Base-by-base conservation (phyloP, 2,888 invertebrate species). In the Parnassius apollo region DNA sequence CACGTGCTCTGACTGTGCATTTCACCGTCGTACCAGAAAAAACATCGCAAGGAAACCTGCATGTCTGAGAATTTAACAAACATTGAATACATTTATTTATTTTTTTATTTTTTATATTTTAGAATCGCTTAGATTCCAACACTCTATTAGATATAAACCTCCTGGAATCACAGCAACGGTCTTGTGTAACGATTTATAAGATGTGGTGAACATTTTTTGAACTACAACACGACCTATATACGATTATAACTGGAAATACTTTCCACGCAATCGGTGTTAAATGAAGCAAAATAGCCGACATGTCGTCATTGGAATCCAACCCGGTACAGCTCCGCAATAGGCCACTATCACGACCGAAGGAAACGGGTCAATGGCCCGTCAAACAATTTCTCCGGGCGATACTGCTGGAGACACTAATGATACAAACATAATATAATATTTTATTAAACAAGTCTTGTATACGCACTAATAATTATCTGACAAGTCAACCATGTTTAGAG, bases 401-500 rank as follows among this genome's bases (percentile, higher is more conserved):
- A 44, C 25, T 48, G 57, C 22, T 57, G n/a, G 22, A 9, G 57
- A 54, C 58, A 58, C 25, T 57, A 57, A 62, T 62, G 57, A 57
- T 53, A 46, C 42, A 48, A 58, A 54, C 45, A 52, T 44, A 35
- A 35, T 35, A 35, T 35, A 35, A 56, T 60, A 68, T 60, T 65
- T 58, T 54, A 66, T 65, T 64, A 64, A 57, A 42, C 54, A 61
- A 65, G 59, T 63, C 65, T 64, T 61, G 66, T 49, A 58, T 61
- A 73, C 68, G 68, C 67, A 65, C 72, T 66, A 71, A 66, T 75
- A 68, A 67, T 55, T 65, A 59, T 48, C 25, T 66, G 73, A 73
- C 70, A 63, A 71, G 71, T 74, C 66, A 42, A 45, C 11, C 46
- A 45, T 18, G 18, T 72, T 76, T 75, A 75, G 56, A 57, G n/a